Percentiles rank a stretch among this genome's conserved stretches.
Evolutionary conservation across 2,888 invertebrate species (phyloP).

Genomic region (Galerucella calmariensis): DNA sequence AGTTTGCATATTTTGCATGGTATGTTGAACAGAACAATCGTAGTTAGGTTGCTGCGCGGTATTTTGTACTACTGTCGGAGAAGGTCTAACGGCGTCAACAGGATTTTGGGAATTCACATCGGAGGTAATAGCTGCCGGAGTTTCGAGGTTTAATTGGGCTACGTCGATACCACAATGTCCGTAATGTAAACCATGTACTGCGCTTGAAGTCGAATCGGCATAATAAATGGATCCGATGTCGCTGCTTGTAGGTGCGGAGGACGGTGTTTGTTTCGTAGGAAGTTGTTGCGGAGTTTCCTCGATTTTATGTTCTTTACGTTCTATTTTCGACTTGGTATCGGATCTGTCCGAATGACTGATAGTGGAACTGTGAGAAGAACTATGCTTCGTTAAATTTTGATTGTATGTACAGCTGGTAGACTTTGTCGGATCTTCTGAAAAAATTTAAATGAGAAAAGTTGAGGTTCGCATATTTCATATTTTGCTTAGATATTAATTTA

Average conservation of each 20-base stretch:
- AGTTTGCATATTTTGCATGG: slow-evolving; percentile 46
- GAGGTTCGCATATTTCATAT: too few relatives aligned
- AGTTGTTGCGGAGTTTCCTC: slow-evolving; percentile 41
- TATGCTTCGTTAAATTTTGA: slow-evolving; percentile 32
- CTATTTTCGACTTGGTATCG: slow-evolving; percentile 35
- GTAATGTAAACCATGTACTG: slow-evolving; percentile 82
- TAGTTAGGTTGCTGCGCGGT: slow-evolving; percentile 65
- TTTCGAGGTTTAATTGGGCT: slow-evolving; percentile 85
- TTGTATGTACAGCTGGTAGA: slow-evolving; percentile 40
- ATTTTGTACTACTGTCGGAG: slow-evolving; percentile 68
- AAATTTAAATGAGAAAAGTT: neutral
- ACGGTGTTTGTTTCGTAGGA: slow-evolving; percentile 46
- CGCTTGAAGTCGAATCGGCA: slow-evolving; percentile 85
- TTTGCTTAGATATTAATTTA: too few relatives aligned
- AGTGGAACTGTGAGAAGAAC: slow-evolving; percentile 9
- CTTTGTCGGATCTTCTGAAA: slow-evolving; percentile 34
- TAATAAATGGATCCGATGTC: slow-evolving; percentile 85
- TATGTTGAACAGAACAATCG: slow-evolving; percentile 75
- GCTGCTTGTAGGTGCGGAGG: slow-evolving; percentile 64
- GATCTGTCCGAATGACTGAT: slow-evolving; percentile 31
- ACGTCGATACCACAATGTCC: slow-evolving; percentile 84
- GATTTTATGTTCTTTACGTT: slow-evolving; percentile 46
- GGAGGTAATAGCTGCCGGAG: slow-evolving; percentile 88
- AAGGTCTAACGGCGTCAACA: slow-evolving; percentile 71
- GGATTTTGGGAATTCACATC: slow-evolving; percentile 84